Base-by-base conservation (phyloP, 2,888 invertebrate species). In the Drosophila picticornis region DNA sequence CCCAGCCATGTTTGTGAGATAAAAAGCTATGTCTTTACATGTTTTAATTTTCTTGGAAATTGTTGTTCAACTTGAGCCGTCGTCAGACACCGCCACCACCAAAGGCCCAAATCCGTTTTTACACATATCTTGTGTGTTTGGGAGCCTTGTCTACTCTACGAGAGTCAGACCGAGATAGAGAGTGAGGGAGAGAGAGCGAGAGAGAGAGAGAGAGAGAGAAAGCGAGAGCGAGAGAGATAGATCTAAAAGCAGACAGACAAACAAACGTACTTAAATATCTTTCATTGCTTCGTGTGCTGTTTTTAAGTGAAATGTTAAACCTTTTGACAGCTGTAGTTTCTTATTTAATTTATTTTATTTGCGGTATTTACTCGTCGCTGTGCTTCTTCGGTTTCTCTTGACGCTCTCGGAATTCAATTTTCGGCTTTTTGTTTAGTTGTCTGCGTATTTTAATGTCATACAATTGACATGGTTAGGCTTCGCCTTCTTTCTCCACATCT, bases 11-110 rank as follows among this genome's bases (percentile, higher is more conserved):
- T 90, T 90, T 88, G 81, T 86, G 75, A 89, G 90, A 90, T 88
- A 89, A 88, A 88, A 90, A 88, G 90, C 88, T 90, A 88, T 90
- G 90, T 90, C 87, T 90, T 90, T 89, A 90, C 89, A 89, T 90
- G 89, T 88, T 88, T 88, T 90, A 88, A 88, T 88, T 88, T 86
- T 88, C 90, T 88, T 90, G 87, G 90, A 88, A 88, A 90, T 90
- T 89, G 87, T 88, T 86, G 84, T 88, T 88, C 84, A 78, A 77
- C 78, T 90, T 76, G 72, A 84, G 81, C 67, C 71, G 55, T 63
- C 73, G 67, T 46, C 72, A 66, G 46, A 46, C 58, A 27, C 32
- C 52, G 32, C 22, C 52, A 36, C 59, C 62, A 57, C 53, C 72
- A 75, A 62, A 75, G 71, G 62, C 77, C 77, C 72, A 77, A 77